phyloP scores from a whole-genome alignment of 35 echinoderm and acorn worm species.

The Apostichopus japonicus region DNA sequence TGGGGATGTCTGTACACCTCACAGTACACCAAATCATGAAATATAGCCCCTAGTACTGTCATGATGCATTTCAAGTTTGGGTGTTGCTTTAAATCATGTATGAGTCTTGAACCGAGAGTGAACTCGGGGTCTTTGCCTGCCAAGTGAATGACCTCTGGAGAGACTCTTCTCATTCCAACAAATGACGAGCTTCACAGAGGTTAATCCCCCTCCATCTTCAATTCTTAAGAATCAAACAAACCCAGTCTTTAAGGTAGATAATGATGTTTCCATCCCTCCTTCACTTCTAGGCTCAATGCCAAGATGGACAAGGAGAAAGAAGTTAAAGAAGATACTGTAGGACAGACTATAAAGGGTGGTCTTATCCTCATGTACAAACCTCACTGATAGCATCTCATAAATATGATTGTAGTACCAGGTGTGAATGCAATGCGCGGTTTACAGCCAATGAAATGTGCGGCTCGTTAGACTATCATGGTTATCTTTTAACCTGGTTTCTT shows the following conservation, averaged over 20 bases:
- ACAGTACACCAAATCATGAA: too few species aligned
- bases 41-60: too few species aligned
- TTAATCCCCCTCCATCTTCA: too few species aligned
- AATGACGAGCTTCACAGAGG: too few species aligned
- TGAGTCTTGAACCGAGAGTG: too few species aligned
- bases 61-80: too few species aligned
- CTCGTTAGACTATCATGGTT: too few species aligned
- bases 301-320: not conserved
- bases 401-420: not conserved
- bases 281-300: not conserved
- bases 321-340: too few species aligned
- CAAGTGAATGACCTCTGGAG: not conserved
- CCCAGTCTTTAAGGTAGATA: not conserved
- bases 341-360: not conserved
- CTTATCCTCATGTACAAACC: not conserved
- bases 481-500: too few species aligned
- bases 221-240: not conserved
- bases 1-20: too few species aligned
- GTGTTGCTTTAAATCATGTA: too few species aligned
- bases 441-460: not conserved
- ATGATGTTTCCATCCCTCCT: conserved; percentile 10
- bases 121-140: not conserved
- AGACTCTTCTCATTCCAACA: too few species aligned
- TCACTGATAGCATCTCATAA: not conserved
- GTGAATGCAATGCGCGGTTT: not conserved